These are phyloP conservation scores for Drosophila ficusphila DNA, from an alignment of 1,140 invertebrate species.

Conservation along the genomic window DNA sequence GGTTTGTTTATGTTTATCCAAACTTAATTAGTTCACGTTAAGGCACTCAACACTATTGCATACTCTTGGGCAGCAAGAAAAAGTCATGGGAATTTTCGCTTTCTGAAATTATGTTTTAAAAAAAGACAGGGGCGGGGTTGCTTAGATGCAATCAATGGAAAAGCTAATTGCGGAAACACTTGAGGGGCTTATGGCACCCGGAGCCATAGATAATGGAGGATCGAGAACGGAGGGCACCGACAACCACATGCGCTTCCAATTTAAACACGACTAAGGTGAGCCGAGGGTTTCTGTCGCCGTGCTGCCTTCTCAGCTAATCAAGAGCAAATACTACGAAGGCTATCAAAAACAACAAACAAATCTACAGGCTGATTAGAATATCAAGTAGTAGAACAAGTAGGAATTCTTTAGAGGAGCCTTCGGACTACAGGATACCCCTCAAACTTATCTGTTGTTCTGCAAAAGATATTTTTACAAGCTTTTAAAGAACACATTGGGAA, in stretches of 20 bases:
- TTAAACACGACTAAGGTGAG: conserved; percentile 60
- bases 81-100: not conserved
- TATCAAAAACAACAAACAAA: conserved; percentile 65
- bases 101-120: not conserved
- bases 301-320: conserved; percentile 59
- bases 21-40: not conserved
- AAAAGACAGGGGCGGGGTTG: not conserved
- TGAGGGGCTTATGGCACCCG: not conserved
- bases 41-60: conserved; percentile 29
- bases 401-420: not conserved
- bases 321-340: conserved; percentile 68
- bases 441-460: not conserved
- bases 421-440: not conserved
- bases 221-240: conserved; percentile 13
- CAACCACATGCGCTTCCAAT: conserved; percentile 53
- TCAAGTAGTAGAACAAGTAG: conserved; percentile 44
- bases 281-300: conserved; percentile 5
- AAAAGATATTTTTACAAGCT: too few relatives aligned
- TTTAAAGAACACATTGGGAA: too few relatives aligned
- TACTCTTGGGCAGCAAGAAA: conserved; percentile 48
- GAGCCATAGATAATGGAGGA: conserved; percentile 3
- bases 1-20: not conserved
- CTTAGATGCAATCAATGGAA: not conserved
- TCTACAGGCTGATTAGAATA: conserved; percentile 74
- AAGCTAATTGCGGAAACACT: not conserved